These are phyloP conservation scores for Indicator indicator DNA, from an alignment of 2,113 vertebrate genomes.

Conservation along the genomic window DNA sequence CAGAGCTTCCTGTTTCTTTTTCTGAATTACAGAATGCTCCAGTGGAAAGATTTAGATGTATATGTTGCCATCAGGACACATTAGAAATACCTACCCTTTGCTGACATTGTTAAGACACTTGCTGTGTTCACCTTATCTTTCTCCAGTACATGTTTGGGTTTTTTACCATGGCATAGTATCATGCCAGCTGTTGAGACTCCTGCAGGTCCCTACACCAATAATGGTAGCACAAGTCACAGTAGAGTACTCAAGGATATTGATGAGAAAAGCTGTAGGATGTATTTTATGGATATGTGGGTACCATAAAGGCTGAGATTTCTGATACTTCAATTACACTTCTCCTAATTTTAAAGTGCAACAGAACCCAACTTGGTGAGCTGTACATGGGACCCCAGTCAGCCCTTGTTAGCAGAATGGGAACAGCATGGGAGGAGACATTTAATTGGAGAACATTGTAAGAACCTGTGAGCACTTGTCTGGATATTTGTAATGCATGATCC, in stretches of 20 bases:
- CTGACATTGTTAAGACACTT: not conserved
- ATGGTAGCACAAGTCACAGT: not conserved
- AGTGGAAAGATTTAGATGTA: not conserved
- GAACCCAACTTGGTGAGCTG: not conserved
- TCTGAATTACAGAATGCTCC: not conserved
- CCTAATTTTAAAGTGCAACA: not conserved
- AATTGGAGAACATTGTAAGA: not conserved
- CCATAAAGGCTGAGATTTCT: not conserved
- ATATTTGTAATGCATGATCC: not conserved
- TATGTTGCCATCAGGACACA: fast-evolving
- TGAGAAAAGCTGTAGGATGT: not conserved
- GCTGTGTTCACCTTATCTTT: not conserved
- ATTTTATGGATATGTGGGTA: not conserved
- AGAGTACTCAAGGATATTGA: not conserved
- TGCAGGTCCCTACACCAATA: not conserved
- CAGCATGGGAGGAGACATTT: not conserved
- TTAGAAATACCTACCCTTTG: not conserved
- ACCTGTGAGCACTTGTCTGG: not conserved
- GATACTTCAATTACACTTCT: not conserved
- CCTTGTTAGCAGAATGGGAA: not conserved
- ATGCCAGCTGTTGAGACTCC: not conserved
- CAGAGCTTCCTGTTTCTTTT: not conserved
- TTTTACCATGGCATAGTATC: not conserved
- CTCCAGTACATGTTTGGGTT: not conserved
- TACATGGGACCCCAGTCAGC: not conserved